Evolutionary conservation across 2,888 invertebrate species (phyloP).

Genomic region (Luperina testacea): DNA sequence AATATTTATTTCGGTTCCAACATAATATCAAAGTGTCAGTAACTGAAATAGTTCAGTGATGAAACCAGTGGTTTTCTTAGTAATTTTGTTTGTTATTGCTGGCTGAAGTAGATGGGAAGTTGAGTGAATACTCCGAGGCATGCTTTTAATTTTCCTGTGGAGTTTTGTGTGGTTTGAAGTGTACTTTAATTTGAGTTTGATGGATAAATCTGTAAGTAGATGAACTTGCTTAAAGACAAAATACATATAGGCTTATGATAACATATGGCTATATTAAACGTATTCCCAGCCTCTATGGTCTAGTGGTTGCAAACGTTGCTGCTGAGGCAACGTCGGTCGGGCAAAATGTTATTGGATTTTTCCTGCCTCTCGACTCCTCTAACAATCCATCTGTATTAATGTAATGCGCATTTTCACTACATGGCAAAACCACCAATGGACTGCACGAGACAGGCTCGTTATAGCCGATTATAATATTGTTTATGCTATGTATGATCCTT

Average conservation of each 20-base stretch:
- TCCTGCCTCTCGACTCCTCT: not conserved
- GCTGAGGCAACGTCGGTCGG: not conserved
- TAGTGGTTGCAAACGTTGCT: no score
- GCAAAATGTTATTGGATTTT: not conserved
- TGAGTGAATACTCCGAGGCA: constrained; percentile 22
- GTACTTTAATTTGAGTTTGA: constrained; percentile 1
- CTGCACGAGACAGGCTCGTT: not conserved
- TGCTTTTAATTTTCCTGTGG: constrained; percentile 45
- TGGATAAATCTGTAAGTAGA: not conserved
- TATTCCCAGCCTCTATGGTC: no score
- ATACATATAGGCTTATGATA: not conserved
- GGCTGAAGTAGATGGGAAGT: constrained; percentile 37
- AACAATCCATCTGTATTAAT: no score
- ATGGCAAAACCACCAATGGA: no score
- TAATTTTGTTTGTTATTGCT: constrained; percentile 56
- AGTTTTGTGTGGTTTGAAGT: constrained; percentile 10
- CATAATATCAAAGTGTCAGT: constrained; percentile 41
- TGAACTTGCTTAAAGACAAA: not conserved
- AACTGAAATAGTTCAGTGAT: constrained; percentile 51
- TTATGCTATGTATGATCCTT: not conserved
- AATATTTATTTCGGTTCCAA: constrained; percentile 40
- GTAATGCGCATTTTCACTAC: no score
- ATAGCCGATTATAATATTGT: no score
- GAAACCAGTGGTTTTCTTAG: constrained; percentile 44
- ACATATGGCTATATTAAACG: not conserved